Percentiles rank a stretch among this genome's conserved stretches.
Conservation (phyloP, 2,113 vertebrate genomes). For the Xiphorhynchus elegans region DNA sequence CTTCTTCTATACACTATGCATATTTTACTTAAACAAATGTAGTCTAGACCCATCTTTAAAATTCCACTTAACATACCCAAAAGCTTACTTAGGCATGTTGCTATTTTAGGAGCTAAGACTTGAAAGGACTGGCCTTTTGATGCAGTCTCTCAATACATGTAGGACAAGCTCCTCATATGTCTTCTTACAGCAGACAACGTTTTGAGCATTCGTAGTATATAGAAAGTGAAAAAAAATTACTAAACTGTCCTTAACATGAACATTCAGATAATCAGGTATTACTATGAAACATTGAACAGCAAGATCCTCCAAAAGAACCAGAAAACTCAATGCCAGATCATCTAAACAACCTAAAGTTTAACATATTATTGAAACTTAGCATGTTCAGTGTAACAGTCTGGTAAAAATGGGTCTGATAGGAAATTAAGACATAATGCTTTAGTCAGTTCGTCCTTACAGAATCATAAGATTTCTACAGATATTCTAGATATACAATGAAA, state of each 20-base stretch:
- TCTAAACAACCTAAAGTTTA: neutral
- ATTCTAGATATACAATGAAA: neutral
- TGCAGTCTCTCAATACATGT: neutral
- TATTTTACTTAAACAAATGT: neutral
- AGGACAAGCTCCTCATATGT: neutral
- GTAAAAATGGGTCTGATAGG: neutral
- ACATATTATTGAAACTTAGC: neutral
- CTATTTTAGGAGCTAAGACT: neutral
- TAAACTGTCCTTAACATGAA: neutral
- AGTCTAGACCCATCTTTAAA: neutral
- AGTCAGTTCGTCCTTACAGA: neutral
- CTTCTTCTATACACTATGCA: slow-evolving; percentile 15
- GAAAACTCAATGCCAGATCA: neutral
- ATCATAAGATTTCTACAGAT: neutral
- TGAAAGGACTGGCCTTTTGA: neutral
- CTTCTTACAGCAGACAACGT: neutral
- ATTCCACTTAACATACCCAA: neutral
- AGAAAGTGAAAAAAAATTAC: neutral
- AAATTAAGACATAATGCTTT: neutral
- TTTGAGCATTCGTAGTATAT: neutral
- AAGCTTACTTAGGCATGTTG: neutral
- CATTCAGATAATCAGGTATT: neutral
- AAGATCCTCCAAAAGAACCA: neutral
- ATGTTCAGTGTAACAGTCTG: neutral
- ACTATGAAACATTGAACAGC: neutral